Evolutionary conservation across 1,140 invertebrate species (phyloP).

Genomic region (Pseudomyrmex concolor): DNA sequence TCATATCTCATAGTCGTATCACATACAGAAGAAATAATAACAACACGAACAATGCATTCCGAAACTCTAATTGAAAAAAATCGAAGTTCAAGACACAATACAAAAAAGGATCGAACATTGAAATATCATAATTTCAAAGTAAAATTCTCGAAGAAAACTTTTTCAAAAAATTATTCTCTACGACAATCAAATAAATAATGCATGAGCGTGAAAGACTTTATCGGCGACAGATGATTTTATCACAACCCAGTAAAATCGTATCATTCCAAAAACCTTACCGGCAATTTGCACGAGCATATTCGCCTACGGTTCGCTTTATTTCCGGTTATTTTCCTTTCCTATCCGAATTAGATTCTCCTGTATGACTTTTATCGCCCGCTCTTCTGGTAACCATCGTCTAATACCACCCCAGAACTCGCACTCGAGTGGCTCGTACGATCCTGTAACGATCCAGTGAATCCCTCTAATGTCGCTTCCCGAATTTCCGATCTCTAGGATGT

Average conservation of each 20-base stretch:
- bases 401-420: conserved; percentile 57
- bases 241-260: conserved; percentile 45
- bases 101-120: background rate
- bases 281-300: conserved; percentile 36
- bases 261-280: background rate
- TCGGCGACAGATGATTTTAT: background rate
- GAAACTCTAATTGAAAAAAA: conserved; percentile 30
- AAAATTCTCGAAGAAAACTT: background rate
- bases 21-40: background rate
- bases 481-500: conserved; percentile 66
- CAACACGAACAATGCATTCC: background rate
- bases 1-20: conserved; percentile 26
- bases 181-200: background rate
- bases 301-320: conserved; percentile 61
- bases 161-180: background rate
- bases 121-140: too few relatives aligned
- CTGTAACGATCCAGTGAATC: conserved; percentile 66
- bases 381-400: conserved; percentile 62
- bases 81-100: background rate
- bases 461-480: conserved; percentile 55
- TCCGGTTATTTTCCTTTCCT: conserved; percentile 42
- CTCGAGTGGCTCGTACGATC: conserved; percentile 47
- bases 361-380: conserved; percentile 71
- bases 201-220: too few relatives aligned
- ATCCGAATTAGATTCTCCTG: conserved; percentile 64